Base-by-base conservation (phyloP, 2,797 vertebrate species). In the Setipinna tenuifilis region DNA sequence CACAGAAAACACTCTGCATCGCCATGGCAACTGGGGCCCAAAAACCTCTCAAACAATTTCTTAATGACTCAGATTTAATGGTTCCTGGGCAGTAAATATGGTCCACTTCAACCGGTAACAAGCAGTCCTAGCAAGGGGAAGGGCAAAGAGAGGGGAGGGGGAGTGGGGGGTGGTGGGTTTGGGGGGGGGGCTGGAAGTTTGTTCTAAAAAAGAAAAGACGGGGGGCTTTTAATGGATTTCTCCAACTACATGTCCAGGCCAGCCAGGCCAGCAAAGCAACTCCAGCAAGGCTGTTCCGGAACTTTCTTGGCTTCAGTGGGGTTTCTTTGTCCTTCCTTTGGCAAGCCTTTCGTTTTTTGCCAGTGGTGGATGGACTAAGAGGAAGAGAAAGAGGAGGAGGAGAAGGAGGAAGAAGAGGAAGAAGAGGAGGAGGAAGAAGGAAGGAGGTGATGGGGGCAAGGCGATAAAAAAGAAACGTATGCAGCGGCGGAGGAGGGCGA, bases 11-110 rank as follows among this genome's bases (percentile, higher is more conserved):
- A 7, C 0, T 6, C 65, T 0, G 10, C 25, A 31, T 71, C 28
- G 5, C 65, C 65, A 31, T 71, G 65, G 65, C 25, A 71, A 71
- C 65, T 12, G 14, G 65, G 28, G 0, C 28, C 12, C 19, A 25
- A 71, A 71, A 71, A 35, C 65, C 65, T 85, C 57, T 41, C 31
- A 48, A 82, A 81, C 35, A 62, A 85, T 82, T 81, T 48, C 81
- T 81, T 62, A 81, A 61, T 81, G 65, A 78, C 80, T 46, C 14
- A 46, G 7, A 81, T 35, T 61, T 62, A 71, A 71, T 71, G 65
- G 65, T 31, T 71, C 65, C 65, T 25, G 9, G 11, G 65, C 12
- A 17, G 25, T 71, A 71, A 71, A 16, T 16, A 71, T 28, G 11
- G 65, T 23, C 65, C 28, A 71, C 65, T 71, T 71, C 65, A 71